Base-by-base conservation (phyloP, 2,797 vertebrate genomes). In the Poecile montanus region DNA sequence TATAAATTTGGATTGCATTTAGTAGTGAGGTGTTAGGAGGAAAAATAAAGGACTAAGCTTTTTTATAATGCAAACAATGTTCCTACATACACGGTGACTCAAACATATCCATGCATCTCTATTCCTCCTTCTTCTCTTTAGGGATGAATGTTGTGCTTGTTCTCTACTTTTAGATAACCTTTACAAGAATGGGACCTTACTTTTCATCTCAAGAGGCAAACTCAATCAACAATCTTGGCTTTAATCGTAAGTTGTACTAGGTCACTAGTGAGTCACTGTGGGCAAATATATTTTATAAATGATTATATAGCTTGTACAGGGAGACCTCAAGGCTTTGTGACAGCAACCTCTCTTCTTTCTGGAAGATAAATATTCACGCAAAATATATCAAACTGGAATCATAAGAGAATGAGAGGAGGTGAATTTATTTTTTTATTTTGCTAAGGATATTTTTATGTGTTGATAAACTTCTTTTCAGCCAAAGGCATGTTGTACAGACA, bases 351-450 rank as follows among this genome's bases (percentile, higher is more conserved):
- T 93, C 56, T 83, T 95, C 38, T 48, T 94, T 90, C 44, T 87
- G 36, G 48, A 82, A 86, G 14, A 30, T 63, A 95, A 85, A 86
- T 78, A 96, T 94, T 95, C 40, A 94, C 26, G 32, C 38, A 22
- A 74, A 93, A 74, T 94, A 94, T 88, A 85, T 78, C 83, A 88
- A 97, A 91, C 9, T 26, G 58, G 58, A 81, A 92, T 84, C 13
- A 62, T 77, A 72, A 94, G 94, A 84, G 42, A 66, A 84, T 50
- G 40, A 10, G 13, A 30, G 36, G 32, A 6, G 48, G 83, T 89
- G n/a, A 83, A 87, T 22, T 54, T 89, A 88, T 77, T 95, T 96
- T 85, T 85, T 93, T 94, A 74, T 83, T 96, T 93, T 92, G 27
- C 48, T 45, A 50, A 94, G 40, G 72, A 94, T 29, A 80, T 85